Percentiles rank a stretch among this genome's conserved stretches.
phyloP scores from a whole-genome alignment of 2,113 vertebrate genomes.

The Micronycteris hirsuta region DNA sequence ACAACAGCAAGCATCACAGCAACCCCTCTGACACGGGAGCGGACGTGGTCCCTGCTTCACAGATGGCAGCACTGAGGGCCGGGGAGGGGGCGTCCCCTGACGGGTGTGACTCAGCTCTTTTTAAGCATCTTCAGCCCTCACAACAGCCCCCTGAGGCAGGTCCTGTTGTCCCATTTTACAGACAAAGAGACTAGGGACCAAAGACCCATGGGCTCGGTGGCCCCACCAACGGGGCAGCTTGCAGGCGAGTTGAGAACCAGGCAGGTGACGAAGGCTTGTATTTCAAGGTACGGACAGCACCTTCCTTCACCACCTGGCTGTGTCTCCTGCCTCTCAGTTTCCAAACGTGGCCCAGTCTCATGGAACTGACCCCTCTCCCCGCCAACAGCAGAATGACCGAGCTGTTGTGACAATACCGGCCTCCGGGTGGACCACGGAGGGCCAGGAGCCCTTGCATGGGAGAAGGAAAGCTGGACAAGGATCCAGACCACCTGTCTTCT shows the following conservation, averaged over 20 bases:
- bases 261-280: background rate
- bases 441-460: background rate
- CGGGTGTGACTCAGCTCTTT: background rate
- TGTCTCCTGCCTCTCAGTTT: background rate
- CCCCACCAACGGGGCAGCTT: background rate
- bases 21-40: background rate
- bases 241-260: background rate
- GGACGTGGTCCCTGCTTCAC: fast-evolving
- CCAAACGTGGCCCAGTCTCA: background rate
- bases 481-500: background rate
- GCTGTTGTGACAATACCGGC: background rate
- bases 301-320: background rate
- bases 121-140: background rate
- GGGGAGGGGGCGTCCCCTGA: background rate
- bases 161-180: background rate
- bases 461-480: background rate
- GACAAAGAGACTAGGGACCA: background rate
- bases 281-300: background rate
- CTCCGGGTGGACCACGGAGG: background rate
- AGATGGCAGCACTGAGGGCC: background rate
- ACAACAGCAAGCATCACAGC: background rate
- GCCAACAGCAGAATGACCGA: background rate
- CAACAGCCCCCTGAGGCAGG: background rate
- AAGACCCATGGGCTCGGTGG: background rate
- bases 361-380: background rate